Evolutionary conservation across 2,113 vertebrate genomes (phyloP).

Genomic region (Nyctibius bracteatus): DNA sequence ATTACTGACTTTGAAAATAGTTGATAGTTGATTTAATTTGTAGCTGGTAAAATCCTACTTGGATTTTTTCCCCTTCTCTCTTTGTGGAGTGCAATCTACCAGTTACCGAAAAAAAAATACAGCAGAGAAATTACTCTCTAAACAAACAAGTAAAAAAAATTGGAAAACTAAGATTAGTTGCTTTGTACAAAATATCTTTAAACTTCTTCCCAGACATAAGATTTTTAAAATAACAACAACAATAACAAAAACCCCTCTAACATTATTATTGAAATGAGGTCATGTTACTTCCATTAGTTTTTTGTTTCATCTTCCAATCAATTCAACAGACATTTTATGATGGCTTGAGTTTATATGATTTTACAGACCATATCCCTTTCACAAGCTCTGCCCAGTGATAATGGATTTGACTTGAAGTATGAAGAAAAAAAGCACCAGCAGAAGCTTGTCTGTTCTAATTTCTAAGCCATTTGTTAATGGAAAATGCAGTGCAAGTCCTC

Average conservation of each 20-base stretch:
- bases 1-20: constrained; percentile 59
- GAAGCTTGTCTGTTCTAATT: neutral
- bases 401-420: constrained; percentile 30
- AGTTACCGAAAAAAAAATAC: constrained; percentile 8
- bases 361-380: constrained; percentile 55
- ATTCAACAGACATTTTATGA: constrained; percentile 40
- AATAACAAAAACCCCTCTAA: neutral
- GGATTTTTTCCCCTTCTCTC: constrained; percentile 28
- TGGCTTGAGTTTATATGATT: constrained; percentile 30
- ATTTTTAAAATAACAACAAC: constrained; percentile 21
- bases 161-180: neutral
- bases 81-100: constrained; percentile 28
- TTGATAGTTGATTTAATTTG: constrained; percentile 44
- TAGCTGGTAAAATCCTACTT: constrained; percentile 33
- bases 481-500: neutral
- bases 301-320: constrained; percentile 60
- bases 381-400: constrained; percentile 43
- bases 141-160: neutral
- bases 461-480: neutral
- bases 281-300: constrained; percentile 51
- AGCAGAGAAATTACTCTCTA: neutral
- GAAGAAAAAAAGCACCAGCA: neutral
- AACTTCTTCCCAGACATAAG: neutral
- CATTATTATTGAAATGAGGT: constrained; percentile 67
- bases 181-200: constrained; percentile 16